A percentile compares a stretch with the other conserved stretches of the same genome.
Evolutionary conservation across 2,888 invertebrate genomes (phyloP).

Genomic region (Slavum lentiscoides): DNA sequence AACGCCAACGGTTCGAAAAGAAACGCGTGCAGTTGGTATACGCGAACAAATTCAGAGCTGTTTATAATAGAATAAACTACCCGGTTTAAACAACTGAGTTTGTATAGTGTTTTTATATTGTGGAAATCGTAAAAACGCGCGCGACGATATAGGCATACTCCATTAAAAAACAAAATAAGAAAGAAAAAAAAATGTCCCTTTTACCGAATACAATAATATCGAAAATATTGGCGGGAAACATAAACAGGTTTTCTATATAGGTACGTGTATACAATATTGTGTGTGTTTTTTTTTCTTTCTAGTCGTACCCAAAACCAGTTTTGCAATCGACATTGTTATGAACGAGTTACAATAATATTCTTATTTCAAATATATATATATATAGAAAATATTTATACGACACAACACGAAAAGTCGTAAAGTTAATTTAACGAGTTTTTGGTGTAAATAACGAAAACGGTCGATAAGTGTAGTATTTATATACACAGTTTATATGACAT

Average conservation of each 20-base stretch:
- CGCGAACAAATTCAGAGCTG: too few relatives aligned
- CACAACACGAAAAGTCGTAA: constrained; percentile 10
- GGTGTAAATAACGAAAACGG: constrained; percentile 4
- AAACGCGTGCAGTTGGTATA: too few relatives aligned
- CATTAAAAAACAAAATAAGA: not conserved
- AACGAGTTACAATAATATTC: constrained; percentile 29
- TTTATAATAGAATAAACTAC: too few relatives aligned
- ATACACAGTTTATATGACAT: not conserved
- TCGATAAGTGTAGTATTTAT: not conserved
- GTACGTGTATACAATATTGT: too few relatives aligned
- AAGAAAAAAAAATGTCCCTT: too few relatives aligned
- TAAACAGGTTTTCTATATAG: constrained; percentile 12
- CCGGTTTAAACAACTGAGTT: too few relatives aligned
- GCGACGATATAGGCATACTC: too few relatives aligned
- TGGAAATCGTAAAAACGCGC: too few relatives aligned
- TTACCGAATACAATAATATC: not conserved
- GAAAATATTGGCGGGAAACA: constrained; percentile 48
- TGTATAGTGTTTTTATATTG: too few relatives aligned
- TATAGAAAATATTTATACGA: constrained; percentile 19
- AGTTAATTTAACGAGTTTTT: constrained; percentile 17
- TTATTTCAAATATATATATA: not conserved
- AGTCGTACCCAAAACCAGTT: constrained; percentile 38
- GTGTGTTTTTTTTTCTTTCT: not conserved
- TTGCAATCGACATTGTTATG: constrained; percentile 37
- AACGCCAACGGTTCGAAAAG: too few relatives aligned